Evolutionary conservation across 1,140 invertebrate genomes (phyloP).

Genomic region (Pygmarrhopalites habei): DNA sequence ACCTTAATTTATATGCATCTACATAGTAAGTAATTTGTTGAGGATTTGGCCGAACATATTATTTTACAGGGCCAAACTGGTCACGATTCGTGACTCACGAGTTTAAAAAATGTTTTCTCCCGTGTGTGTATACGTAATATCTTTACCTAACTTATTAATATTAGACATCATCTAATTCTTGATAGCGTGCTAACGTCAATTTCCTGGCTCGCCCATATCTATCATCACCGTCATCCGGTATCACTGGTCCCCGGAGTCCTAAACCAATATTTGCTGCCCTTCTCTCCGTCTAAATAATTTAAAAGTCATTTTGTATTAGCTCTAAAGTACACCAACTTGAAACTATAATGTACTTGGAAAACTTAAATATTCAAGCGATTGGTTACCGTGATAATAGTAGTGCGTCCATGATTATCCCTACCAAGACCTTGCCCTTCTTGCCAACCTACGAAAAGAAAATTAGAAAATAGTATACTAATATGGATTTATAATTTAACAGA

Average conservation of each 20-base stretch:
- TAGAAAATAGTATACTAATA: no score
- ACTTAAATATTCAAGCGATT: not conserved
- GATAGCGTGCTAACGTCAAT: slow-evolving; percentile 76
- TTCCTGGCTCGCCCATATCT: slow-evolving; percentile 88
- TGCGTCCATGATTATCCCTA: slow-evolving; percentile 81
- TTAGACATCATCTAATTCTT: slow-evolving; percentile 65
- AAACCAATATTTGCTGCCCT: slow-evolving; percentile 62
- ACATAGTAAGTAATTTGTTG: no score
- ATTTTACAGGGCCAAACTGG: no score
- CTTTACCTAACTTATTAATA: no score
- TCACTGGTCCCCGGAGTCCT: slow-evolving; percentile 63
- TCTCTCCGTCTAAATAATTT: slow-evolving; percentile 57
- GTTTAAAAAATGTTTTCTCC: no score
- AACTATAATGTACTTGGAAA: not conserved
- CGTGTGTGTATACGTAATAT: no score
- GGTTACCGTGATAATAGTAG: slow-evolving; percentile 76
- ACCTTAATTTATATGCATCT: no score
- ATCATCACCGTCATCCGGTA: slow-evolving; percentile 68
- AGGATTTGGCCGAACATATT: no score
- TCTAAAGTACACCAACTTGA: slow-evolving; percentile 23
- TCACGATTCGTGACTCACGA: no score
- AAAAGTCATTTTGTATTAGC: no score
- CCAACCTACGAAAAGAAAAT: no score
- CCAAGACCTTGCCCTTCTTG: slow-evolving; percentile 90
- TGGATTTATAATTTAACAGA: no score